These are phyloP conservation scores for Trypoxylon attenuatum DNA, from an alignment of 2,888 invertebrate species.

Conservation along the genomic window DNA sequence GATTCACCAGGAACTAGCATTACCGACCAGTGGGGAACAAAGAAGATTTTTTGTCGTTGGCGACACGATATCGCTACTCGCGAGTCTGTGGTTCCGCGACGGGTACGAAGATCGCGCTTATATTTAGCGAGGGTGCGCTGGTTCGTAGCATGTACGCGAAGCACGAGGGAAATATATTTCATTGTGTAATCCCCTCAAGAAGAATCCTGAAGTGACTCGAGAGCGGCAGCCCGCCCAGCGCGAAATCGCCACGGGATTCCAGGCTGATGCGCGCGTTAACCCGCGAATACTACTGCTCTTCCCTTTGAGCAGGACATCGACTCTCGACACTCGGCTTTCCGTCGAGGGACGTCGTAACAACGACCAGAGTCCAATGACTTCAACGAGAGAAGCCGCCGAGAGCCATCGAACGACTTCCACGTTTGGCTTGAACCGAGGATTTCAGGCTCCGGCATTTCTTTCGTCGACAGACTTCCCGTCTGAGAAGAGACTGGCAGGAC, in stretches of 20 bases:
- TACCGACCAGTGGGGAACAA: no score
- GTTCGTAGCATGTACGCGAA: slow-evolving; percentile 32
- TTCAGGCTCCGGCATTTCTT: neutral
- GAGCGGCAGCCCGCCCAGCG: slow-evolving; percentile 24
- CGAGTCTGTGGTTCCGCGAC: neutral
- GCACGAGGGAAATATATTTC: slow-evolving; percentile 69
- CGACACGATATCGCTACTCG: neutral
- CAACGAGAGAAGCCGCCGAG: neutral
- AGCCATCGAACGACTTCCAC: neutral
- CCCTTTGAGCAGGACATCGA: neutral
- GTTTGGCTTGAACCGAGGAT: neutral
- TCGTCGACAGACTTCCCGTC: neutral
- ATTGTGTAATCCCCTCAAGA: slow-evolving; percentile 70
- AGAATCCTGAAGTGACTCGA: slow-evolving; percentile 47
- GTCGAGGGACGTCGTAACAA: neutral
- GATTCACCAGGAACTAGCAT: no score
- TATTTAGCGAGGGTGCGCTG: slow-evolving; percentile 63
- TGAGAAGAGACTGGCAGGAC: neutral
- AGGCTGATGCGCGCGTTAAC: neutral
- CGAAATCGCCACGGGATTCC: slow-evolving; percentile 24
- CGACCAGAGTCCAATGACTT: no score
- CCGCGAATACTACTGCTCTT: neutral
- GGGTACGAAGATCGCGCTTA: slow-evolving; percentile 44
- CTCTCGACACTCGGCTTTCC: neutral
- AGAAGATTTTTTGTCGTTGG: neutral